Evolutionary conservation across 1,140 invertebrate species (phyloP).

Genomic region (Lepidurus apus): DNA sequence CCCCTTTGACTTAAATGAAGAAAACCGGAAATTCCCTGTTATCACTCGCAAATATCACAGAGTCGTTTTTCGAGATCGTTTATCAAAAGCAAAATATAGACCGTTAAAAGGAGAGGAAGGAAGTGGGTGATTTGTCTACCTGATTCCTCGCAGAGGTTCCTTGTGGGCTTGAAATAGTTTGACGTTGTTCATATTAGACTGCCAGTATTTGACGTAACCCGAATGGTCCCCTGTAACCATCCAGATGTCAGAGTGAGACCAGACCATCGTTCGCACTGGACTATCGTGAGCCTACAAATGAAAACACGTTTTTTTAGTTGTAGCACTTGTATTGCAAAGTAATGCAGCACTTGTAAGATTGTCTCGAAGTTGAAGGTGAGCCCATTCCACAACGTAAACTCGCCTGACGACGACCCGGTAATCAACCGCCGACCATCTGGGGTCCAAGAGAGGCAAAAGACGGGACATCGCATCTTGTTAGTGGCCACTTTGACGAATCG

Average conservation of each 20-base stretch:
- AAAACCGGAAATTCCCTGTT: not conserved
- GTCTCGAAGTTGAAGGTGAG: slow-evolving; percentile 99
- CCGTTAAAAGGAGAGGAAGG: slow-evolving; percentile 32
- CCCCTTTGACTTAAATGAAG: not conserved
- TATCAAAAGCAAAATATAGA: not conserved
- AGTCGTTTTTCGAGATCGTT: not conserved
- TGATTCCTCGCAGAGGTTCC: slow-evolving; percentile 96
- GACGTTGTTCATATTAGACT: slow-evolving; percentile 99
- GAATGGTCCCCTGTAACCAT: slow-evolving; percentile 99
- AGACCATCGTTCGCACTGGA: slow-evolving; percentile 96
- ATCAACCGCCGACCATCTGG: slow-evolving; percentile 95
- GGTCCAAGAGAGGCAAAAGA: slow-evolving; percentile 98
- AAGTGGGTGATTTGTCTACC: slow-evolving; percentile 55
- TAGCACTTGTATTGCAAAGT: slow-evolving; percentile 1
- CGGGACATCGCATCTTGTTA: slow-evolving; percentile 98
- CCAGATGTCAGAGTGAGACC: slow-evolving; percentile 99
- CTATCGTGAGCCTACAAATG: slow-evolving; percentile 86
- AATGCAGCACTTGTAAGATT: slow-evolving; percentile 80
- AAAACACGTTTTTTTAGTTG: slow-evolving; percentile 37
- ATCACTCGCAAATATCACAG: slow-evolving; percentile 29
- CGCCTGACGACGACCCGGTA: slow-evolving; percentile 96
- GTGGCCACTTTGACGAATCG: slow-evolving; percentile 68
- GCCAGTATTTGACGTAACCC: slow-evolving; percentile 99
- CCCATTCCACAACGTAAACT: slow-evolving; percentile 99
- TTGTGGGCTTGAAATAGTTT: slow-evolving; percentile 99